Evolutionary conservation across 2,888 invertebrate genomes (phyloP), one percentile per base, ranked within the genome.

Genomic region (Arctia plantaginis): DNA sequence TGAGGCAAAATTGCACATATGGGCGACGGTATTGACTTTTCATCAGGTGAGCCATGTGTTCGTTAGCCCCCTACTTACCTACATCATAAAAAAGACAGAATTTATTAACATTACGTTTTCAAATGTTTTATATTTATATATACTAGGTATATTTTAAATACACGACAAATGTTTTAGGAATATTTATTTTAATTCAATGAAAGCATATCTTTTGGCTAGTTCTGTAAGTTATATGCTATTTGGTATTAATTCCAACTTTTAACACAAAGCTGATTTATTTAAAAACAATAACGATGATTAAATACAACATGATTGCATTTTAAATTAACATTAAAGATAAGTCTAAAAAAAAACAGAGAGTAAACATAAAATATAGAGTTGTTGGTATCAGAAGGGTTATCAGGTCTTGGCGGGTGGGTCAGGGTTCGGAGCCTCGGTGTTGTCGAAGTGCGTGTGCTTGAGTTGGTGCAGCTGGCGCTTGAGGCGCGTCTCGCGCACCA

Each of bases 401-500:
- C n/a, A 69, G 59, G 69, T 18, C n/a, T 51, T 33, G 33, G 47
- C 27, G 10, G 47, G 68, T 3, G 44, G 51, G 23, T 35, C 13
- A 67, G 69, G 35, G 62, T 66, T 62, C 67, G 44, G 68, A 13
- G 35, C 51, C 12, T 66, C 67, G 41, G 55, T 66, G 62, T 13
- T 64, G 55, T 77, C 79, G 65, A 84, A 83, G 74, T 79, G 83
- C 18, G 82, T 67, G 77, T 59, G 59, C 12, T 41, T 62, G 67
- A 41, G 69, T 62, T 73, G 69, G 65, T 35, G 74, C 66, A 35
- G 79, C 77, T 73, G 66, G 76, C 79, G 88, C 80, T 87, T 88
- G 77, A 94, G 87, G n/a, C 94, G 90, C 79, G 95, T 93, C 75
- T 90, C 91, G 66, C 90, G 92, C 83, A 96, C 95, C 64, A 93